Evolutionary conservation across 2,888 invertebrate genomes (phyloP), one percentile per base, ranked within the genome.

Genomic region (Philereme vetulata): DNA sequence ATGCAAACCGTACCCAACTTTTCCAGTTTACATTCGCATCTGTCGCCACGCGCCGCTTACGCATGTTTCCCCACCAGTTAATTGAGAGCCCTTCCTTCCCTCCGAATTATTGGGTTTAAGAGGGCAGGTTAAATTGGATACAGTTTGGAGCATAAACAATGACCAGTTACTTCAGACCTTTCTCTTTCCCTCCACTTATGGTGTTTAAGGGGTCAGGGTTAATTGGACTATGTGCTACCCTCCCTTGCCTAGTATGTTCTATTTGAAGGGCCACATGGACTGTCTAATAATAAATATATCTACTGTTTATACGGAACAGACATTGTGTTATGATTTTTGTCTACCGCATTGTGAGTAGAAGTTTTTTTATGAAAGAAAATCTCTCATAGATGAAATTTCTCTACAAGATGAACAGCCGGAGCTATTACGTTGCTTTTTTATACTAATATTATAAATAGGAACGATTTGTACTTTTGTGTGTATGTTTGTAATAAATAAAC

Each of bases 21-120:
- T 88, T 87, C 86, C 79, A 82, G 86, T 88, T 84, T 84, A 86
- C 82, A 80, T 81, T 77, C 82, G 85, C 90, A 89, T 90, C 88
- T 89, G 90, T 90, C 90, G 83, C 86, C 89, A 80, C 85, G 81
- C 78, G 81, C 78, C 80, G 86, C 81, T 82, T 82, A 80, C 82
- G 80, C 62, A 62, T 75, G 65, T 65, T 70, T 65, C 63, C 60
- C 61, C 62, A 72, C 86, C 85, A 84, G 66, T 72, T 48, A 68
- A 56, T 57, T 49, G 7, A 76, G 84, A 81, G 66, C 58, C 49
- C 84, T 75, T 54, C 70, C 69, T 64, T 67, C 62, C 67, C 57
- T 61, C 70, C 66, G 66, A 7, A 42, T 21, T n/a, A 60, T 55
- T 56, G 62, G 75, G 38, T 76, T 77, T 40, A 34, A 62, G 64